Conservation (phyloP, 2,113 vertebrate species). For the Trichomycterus rosablanca region DNA sequence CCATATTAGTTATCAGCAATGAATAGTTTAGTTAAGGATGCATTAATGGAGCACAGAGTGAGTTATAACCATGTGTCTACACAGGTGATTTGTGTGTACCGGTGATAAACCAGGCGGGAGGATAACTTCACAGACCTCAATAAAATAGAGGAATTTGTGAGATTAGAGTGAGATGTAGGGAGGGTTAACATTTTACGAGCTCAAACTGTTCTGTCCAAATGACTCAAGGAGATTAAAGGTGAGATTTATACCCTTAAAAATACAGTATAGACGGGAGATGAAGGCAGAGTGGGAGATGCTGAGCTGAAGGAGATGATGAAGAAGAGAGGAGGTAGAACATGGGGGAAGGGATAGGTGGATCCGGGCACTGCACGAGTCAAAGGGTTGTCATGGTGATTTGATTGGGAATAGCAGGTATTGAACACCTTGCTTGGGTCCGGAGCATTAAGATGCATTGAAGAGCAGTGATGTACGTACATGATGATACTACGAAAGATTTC, state of each 20-base stretch:
- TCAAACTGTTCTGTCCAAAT: not conserved
- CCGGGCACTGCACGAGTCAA: conserved; percentile 60
- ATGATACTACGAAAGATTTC: not conserved
- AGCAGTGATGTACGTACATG: conserved; percentile 5
- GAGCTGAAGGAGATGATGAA: conserved; percentile 28
- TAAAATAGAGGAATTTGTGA: conserved; percentile 2
- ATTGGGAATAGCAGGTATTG: conserved; percentile 56
- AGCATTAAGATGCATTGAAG: conserved; percentile 17
- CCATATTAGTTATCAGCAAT: conserved; percentile 9
- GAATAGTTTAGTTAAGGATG: conserved; percentile 6
- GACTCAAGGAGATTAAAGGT: not conserved
- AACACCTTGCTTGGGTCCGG: conserved; percentile 49
- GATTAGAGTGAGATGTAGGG: conserved; percentile 9
- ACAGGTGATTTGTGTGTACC: not conserved
- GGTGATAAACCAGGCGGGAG: not conserved
- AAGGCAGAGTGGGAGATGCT: conserved; percentile 27
- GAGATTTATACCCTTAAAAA: conserved; percentile 23
- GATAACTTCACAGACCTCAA: not conserved
- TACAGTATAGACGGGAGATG: conserved; percentile 34
- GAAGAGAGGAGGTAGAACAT: conserved; percentile 37
- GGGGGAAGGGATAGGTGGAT: conserved; percentile 63
- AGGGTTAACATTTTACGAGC: conserved; percentile 14
- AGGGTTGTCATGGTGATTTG: conserved; percentile 74
- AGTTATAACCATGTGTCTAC: not conserved
- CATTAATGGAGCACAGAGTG: not conserved